Evolutionary conservation across 92 coral and sea anemone species (phyloP).

Genomic region (Epizoanthus illoricatus): DNA sequence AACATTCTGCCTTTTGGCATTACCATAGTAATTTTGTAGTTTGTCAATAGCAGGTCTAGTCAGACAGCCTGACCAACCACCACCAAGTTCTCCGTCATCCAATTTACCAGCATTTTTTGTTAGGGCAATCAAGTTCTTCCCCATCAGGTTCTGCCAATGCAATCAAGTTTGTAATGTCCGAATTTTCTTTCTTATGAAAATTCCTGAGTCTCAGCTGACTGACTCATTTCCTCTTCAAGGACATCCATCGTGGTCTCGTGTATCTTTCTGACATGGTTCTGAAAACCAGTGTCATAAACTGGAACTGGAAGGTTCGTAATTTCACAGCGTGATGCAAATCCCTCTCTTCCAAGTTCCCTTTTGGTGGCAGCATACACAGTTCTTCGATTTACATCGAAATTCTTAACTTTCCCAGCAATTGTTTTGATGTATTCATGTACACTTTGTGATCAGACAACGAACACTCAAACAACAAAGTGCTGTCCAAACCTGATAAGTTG

Average conservation of each 20-base stretch:
- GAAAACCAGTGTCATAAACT: constrained; percentile 19
- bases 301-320: constrained; percentile 41
- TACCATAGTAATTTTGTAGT: constrained; percentile 40
- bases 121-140: constrained; percentile 19
- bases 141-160: not conserved
- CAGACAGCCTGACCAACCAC: constrained; percentile 39
- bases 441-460: constrained; percentile 24
- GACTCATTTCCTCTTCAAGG: not conserved
- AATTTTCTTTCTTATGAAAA: not conserved
- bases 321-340: constrained; percentile 36
- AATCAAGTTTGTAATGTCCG: not conserved
- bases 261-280: not conserved
- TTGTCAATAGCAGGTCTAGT: constrained; percentile 37
- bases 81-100: constrained; percentile 39
- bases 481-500: constrained; percentile 13
- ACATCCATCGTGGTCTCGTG: not conserved
- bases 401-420: constrained; percentile 17
- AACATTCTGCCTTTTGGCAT: constrained; percentile 30
- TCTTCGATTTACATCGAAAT: constrained; percentile 35
- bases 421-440: constrained; percentile 32
- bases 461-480: constrained; percentile 36
- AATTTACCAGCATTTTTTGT: constrained; percentile 18
- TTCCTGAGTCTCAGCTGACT: not conserved
- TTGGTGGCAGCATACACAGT: constrained; percentile 28
- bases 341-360: constrained; percentile 41